Evolutionary conservation across 1,140 invertebrate genomes (phyloP), one percentile per base, ranked within the genome.

Genomic region (Pristionchus pacificus): DNA sequence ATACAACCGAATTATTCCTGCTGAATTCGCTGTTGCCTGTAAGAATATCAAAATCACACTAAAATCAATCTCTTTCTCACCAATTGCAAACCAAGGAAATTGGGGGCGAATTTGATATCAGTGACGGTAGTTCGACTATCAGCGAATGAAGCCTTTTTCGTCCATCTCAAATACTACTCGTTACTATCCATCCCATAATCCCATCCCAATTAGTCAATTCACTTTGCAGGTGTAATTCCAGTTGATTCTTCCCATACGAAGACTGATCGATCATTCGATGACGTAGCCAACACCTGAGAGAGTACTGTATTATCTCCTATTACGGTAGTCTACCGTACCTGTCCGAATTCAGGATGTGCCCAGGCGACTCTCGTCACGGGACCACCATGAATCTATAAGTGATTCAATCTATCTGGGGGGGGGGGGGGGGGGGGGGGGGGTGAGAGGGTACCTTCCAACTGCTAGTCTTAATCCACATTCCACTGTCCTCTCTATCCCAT

Each of bases 311-410:
- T 29, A 27, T 33, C 15, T 31, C 13, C 13, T 0, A 65, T 2
- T 65, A n/a, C 1, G 31, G 1, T 1, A 29, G 13, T 58, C 71
- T 10, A 72, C n/a, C n/a, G 15, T 25, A 73, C 62, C 49, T 73
- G 71, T 59, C 71, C 71, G 59, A 73, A 73, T n/a, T 73, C 65
- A 2, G 71, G 71, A 73, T 73, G 71, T 2, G 71, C 71, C 71
- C 71, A 73, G 27, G 61, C 66, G 2, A 66, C 61, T 25, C 71
- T 58, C 62, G 38, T 60, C n/a, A 73, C 61, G 2, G 71, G 65
- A 38, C 71, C 71, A 28, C 62, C 65, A 27, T 73, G 71, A 29
- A 57, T 55, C 70, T 71, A 57, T 32, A 71, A 65, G 30, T 24
- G 1, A 58, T 13, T 24, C 60, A 62, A 31, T 28, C 32, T 29